These are phyloP conservation scores for Notoglanidium macrostoma DNA, from an alignment of 2,797 vertebrate species.

Conservation along the genomic window DNA sequence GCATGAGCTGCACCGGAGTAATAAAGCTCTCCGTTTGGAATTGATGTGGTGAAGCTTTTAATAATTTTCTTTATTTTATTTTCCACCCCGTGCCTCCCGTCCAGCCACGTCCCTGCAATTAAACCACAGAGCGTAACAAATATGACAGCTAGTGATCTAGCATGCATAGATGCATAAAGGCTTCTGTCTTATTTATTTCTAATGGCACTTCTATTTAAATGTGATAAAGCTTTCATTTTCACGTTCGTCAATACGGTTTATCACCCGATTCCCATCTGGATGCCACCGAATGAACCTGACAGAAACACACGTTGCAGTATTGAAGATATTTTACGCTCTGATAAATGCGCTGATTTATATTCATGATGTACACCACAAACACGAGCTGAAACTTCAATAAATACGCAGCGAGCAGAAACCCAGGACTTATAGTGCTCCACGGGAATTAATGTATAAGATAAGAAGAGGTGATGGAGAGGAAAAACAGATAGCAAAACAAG, in stretches of 20 bases:
- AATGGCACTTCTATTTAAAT: neutral
- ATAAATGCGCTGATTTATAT: slow-evolving; percentile 44
- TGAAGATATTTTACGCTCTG: slow-evolving; percentile 31
- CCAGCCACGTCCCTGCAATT: neutral
- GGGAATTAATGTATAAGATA: slow-evolving; percentile 5
- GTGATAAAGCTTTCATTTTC: neutral
- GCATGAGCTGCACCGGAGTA: neutral
- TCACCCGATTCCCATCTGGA: neutral
- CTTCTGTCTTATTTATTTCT: neutral
- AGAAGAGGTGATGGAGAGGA: slow-evolving; percentile 12
- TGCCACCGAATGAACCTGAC: slow-evolving; percentile 3
- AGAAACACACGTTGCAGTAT: neutral
- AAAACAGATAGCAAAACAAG: slow-evolving; percentile 28
- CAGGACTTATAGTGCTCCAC: slow-evolving; percentile 21
- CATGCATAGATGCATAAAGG: neutral
- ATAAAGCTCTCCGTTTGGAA: neutral
- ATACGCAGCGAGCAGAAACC: slow-evolving; percentile 12
- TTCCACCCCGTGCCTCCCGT: neutral
- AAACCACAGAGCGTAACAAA: neutral
- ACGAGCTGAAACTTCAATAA: slow-evolving; percentile 30
- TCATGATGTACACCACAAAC: slow-evolving; percentile 23
- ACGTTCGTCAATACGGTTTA: neutral
- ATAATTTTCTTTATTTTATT: neutral
- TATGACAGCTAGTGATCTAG: neutral
- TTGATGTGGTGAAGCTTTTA: neutral